These are phyloP conservation scores for Scelioninae gen. 2 DNA, from an alignment of 2,888 invertebrate genomes.

Conservation along the genomic window DNA sequence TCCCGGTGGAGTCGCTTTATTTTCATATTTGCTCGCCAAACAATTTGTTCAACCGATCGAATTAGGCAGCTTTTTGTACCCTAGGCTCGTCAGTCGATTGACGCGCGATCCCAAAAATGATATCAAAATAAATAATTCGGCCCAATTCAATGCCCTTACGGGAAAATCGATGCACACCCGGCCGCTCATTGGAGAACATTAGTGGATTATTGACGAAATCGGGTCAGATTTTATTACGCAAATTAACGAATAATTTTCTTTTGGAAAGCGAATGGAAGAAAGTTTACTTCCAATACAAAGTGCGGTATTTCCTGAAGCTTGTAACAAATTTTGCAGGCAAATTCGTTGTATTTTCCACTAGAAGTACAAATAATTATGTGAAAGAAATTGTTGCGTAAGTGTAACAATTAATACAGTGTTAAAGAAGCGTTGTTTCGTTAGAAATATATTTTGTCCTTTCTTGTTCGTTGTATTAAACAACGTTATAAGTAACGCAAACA, in stretches of 20 bases:
- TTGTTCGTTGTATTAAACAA: too few relatives aligned
- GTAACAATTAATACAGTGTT: too few relatives aligned
- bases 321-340: too few relatives aligned
- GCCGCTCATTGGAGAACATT: slow-evolving; percentile 19
- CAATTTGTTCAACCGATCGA: slow-evolving; percentile 32
- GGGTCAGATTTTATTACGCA: slow-evolving; percentile 30
- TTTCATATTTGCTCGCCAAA: slow-evolving; percentile 39
- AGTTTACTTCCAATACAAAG: too few relatives aligned
- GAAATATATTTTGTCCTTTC: too few relatives aligned
- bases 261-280: too few relatives aligned
- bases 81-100: slow-evolving; percentile 3
- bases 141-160: slow-evolving; percentile 11
- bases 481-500: too few relatives aligned
- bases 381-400: too few relatives aligned
- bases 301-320: too few relatives aligned
- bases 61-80: slow-evolving; percentile 28
- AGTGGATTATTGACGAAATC: slow-evolving; percentile 31
- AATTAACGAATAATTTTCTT: slow-evolving; percentile 38
- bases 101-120: slow-evolving; percentile 8
- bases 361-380: too few relatives aligned
- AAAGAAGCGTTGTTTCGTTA: too few relatives aligned
- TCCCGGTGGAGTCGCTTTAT: slow-evolving; percentile 19
- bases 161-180: slow-evolving; percentile 33
- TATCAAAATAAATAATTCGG: slow-evolving; percentile 38
- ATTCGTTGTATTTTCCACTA: too few relatives aligned